Conservation (phyloP, 2,113 vertebrate genomes). For the Scartelaos histophorus region DNA sequence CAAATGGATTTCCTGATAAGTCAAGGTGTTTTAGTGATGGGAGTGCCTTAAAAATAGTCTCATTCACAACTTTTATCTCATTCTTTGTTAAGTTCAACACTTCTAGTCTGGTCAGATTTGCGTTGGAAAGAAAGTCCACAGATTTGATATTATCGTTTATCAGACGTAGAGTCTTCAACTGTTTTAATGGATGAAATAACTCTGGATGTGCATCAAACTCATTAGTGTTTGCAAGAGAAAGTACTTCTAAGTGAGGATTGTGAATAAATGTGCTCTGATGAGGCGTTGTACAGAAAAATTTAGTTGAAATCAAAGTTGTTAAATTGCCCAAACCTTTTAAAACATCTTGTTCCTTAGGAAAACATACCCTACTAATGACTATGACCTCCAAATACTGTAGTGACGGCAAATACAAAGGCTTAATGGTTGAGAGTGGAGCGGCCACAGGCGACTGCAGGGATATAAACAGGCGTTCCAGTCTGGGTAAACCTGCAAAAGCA, state of each 20-base stretch:
- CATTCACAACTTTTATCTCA: constrained; percentile 42
- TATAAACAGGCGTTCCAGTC: background rate
- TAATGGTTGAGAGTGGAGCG: background rate
- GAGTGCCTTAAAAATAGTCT: constrained; percentile 41
- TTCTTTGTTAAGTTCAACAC: constrained; percentile 63
- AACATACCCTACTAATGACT: too few relatives aligned
- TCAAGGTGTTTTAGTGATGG: constrained; percentile 68
- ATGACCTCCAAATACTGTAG: too few relatives aligned
- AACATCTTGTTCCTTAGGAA: too few relatives aligned
- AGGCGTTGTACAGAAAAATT: too few relatives aligned
- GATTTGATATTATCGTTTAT: constrained; percentile 39
- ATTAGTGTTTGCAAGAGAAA: too few relatives aligned
- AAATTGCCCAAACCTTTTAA: too few relatives aligned
- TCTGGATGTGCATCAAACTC: too few relatives aligned
- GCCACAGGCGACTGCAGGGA: background rate
- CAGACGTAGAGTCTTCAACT: background rate
- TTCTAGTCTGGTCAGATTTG: constrained; percentile 60
- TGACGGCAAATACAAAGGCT: too few relatives aligned
- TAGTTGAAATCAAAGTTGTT: too few relatives aligned
- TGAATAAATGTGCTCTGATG: too few relatives aligned
- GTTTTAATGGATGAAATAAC: background rate
- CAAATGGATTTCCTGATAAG: constrained; percentile 66
- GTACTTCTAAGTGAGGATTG: too few relatives aligned
- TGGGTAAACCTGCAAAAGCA: background rate
- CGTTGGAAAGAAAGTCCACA: constrained; percentile 63